phyloP scores from a whole-genome alignment of 2,113 vertebrate species.

The Cariama cristata region DNA sequence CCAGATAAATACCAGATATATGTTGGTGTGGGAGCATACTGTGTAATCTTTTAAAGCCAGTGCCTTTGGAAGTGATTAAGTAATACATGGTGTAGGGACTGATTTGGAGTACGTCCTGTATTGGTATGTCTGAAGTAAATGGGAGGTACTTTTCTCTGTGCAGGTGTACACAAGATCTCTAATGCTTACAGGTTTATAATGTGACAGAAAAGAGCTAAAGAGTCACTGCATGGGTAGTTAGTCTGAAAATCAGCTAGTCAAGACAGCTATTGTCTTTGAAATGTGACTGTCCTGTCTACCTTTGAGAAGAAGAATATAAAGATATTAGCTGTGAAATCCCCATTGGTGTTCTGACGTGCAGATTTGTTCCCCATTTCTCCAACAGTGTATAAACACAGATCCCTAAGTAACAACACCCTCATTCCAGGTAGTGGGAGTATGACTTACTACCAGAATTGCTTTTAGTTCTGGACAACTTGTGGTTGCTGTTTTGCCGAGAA shows the following conservation, averaged over 20 bases:
- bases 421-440: neutral
- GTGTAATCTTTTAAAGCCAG: neutral
- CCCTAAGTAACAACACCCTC: neutral
- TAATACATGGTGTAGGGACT: neutral
- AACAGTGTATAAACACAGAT: neutral
- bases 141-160: neutral
- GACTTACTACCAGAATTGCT: neutral
- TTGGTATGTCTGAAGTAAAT: neutral
- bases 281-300: neutral
- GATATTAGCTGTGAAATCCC: neutral
- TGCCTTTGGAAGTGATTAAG: neutral
- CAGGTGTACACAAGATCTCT: neutral
- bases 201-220: neutral
- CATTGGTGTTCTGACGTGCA: neutral
- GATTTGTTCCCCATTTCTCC: neutral
- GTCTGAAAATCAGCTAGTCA: neutral
- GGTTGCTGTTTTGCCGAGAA: neutral
- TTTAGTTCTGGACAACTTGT: neutral
- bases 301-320: neutral
- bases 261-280: neutral
- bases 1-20: neutral
- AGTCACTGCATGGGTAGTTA: neutral
- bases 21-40: neutral
- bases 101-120: neutral
- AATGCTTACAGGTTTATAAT: neutral